Evolutionary conservation across 2,113 vertebrate species (phyloP).

Genomic region (Crotalus horridus): DNA sequence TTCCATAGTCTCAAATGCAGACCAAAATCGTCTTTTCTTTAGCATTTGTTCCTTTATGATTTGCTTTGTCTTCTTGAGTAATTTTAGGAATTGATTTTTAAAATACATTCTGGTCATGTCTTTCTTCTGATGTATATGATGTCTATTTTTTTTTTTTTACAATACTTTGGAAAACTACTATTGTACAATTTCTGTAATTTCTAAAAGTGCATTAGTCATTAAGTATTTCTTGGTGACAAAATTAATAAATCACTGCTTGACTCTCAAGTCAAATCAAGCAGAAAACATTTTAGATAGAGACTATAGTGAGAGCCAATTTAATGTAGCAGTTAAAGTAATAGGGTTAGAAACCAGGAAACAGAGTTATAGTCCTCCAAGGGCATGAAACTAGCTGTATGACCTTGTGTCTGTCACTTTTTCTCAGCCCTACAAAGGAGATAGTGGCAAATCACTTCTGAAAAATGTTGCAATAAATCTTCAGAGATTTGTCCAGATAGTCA

Average conservation of each 20-base stretch:
- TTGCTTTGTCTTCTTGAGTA: not conserved
- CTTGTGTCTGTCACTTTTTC: not conserved
- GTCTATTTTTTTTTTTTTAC: constrained; percentile 55
- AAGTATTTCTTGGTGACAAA: constrained; percentile 56
- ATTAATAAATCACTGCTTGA: constrained; percentile 62
- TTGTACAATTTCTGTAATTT: constrained; percentile 60
- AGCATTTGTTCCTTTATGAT: not conserved
- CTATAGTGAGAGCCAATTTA: not conserved
- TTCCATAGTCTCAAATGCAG: constrained; percentile 6
- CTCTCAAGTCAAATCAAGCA: constrained; percentile 53
- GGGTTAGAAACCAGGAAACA: not conserved
- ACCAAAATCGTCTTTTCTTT: constrained; percentile 1
- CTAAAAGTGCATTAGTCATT: constrained; percentile 60
- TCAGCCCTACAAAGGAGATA: not conserved
- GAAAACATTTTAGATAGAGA: constrained; percentile 48
- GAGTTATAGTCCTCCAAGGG: not conserved
- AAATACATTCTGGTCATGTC: constrained; percentile 55
- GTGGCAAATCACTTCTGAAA: not conserved
- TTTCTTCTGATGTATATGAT: constrained; percentile 57
- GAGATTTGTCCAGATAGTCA: not conserved
- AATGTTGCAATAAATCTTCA: not conserved
- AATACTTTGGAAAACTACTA: constrained; percentile 49
- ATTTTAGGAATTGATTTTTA: constrained; percentile 40
- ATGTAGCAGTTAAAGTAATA: not conserved
- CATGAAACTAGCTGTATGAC: not conserved